Evolutionary conservation across 2,797 vertebrate genomes (phyloP).

Genomic region (Orestias chungarensis): DNA sequence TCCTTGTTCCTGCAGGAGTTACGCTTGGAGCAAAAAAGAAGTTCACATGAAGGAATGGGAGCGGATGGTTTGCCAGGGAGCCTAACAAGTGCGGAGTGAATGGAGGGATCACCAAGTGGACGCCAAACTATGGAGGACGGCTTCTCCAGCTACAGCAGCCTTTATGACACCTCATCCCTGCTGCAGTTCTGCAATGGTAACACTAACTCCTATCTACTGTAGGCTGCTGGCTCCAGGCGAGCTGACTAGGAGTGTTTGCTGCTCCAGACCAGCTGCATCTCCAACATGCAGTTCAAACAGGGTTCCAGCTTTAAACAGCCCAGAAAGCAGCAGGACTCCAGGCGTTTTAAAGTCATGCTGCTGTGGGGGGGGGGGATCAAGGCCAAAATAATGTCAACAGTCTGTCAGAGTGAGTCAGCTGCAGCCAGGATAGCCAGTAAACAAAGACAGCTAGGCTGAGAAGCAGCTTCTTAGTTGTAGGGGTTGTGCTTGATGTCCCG

Average conservation of each 20-base stretch:
- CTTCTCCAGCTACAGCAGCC: slow-evolving; percentile 94
- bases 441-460: slow-evolving; percentile 45
- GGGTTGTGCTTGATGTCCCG: slow-evolving; percentile 27
- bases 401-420: slow-evolving; percentile 22
- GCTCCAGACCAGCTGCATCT: slow-evolving; percentile 21
- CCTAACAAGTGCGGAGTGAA: slow-evolving; percentile 80
- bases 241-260: slow-evolving; percentile 43
- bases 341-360: slow-evolving; percentile 14
- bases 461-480: slow-evolving; percentile 21
- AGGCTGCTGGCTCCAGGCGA: slow-evolving; percentile 43
- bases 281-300: neutral
- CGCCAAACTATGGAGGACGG: slow-evolving; percentile 92
- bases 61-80: slow-evolving; percentile 87
- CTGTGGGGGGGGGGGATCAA: slow-evolving; percentile 18
- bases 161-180: slow-evolving; percentile 97
- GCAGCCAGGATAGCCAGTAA: slow-evolving; percentile 41
- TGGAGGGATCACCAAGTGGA: slow-evolving; percentile 76
- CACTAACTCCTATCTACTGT: slow-evolving; percentile 44
- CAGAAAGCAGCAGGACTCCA: neutral
- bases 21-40: slow-evolving; percentile 29
- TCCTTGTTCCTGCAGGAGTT: slow-evolving; percentile 40
- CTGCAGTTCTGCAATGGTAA: slow-evolving; percentile 98
- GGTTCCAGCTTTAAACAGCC: slow-evolving; percentile 1
- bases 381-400: slow-evolving; percentile 49
- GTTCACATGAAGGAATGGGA: slow-evolving; percentile 76